These are phyloP conservation scores for Cephus nigrinus DNA, from an alignment of 2,888 invertebrate genomes.

Conservation along the genomic window DNA sequence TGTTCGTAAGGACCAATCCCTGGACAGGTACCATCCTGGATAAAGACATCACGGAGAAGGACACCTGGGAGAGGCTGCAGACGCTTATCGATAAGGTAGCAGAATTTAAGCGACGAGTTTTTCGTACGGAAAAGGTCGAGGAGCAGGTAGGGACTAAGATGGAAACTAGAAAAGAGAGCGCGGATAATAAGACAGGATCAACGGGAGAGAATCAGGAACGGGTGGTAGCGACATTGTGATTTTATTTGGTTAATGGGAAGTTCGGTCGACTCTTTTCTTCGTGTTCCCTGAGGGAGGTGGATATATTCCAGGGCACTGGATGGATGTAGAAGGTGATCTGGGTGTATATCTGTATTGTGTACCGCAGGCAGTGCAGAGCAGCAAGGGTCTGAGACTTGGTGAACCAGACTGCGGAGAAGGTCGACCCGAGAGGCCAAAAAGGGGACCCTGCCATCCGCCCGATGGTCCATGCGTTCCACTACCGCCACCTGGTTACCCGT, in stretches of 20 bases:
- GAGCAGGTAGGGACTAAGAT: constrained; percentile 24
- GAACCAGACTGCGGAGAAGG: constrained; percentile 48
- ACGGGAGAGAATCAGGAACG: too few species aligned
- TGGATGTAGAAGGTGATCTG: too few species aligned
- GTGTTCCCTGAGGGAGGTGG: too few species aligned
- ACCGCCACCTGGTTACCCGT: constrained; percentile 47
- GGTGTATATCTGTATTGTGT: neutral
- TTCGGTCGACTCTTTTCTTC: neutral
- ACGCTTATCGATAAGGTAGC: constrained; percentile 31
- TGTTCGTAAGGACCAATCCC: too few species aligned
- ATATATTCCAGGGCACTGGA: too few species aligned
- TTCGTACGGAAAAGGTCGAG: constrained; percentile 25
- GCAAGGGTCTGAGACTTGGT: constrained; percentile 28
- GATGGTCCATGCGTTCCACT: constrained; percentile 47
- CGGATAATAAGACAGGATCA: too few species aligned
- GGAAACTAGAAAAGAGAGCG: constrained; percentile 5
- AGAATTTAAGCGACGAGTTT: constrained; percentile 34
- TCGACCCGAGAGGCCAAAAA: constrained; percentile 35
- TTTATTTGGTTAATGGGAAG: constrained; percentile 3
- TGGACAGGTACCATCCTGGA: neutral
- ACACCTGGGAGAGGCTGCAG: constrained; percentile 31
- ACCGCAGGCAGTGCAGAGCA: neutral
- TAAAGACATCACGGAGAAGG: constrained; percentile 11
- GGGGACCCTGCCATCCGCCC: constrained; percentile 48
- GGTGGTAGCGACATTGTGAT: constrained; percentile 19